Evolutionary conservation across 2,888 invertebrate genomes (phyloP), one percentile per base, ranked within the genome.

Genomic region (Odontocolon sp.): DNA sequence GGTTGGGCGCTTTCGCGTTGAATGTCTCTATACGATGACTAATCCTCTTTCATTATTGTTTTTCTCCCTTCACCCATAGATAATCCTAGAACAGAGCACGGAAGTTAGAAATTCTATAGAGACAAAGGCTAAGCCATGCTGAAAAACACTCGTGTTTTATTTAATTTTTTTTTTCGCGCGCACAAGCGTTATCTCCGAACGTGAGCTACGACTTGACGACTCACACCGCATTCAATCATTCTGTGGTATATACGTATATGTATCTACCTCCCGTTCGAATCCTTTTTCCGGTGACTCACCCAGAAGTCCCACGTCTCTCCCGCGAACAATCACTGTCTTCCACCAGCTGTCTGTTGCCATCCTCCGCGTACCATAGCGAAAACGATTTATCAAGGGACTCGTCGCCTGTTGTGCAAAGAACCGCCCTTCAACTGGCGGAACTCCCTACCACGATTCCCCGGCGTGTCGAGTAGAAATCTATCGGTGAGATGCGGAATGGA

Each of bases 41-140:
- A 72, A 72, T 64, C 68, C 77, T 54, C 72, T 71, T 77, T 68
- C 72, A 59, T 68, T 68, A 68, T 67, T 72, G 63, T 68, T 77
- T 77, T 57, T 57, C 38, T 63, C 45, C 50, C 16, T 64, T 68
- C 63, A 50, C 47, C 28, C 45, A 40, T 31, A 28, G 52, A 31
- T 72, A 68, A 77, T 68, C 77, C 77, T 18, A 26, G 9, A 45
- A 50, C 68, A 68, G 72, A 72, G 63, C 42, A 57, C 42, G 63
- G 57, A 72, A 68, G 71, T 72, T 28, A 68, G 72, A 68, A 77
- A 77, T 77, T 72, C 76, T 16, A 28, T 26, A 50, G 26, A 42
- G 38, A 77, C 57, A 72, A 76, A 76, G 70, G 54, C 52, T 31
- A 14, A 31, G 54, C 67, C 33, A 40, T 47, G 40, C 14, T 28